phyloP scores from a whole-genome alignment of 2,113 vertebrate species.

The Bubo bubo region DNA sequence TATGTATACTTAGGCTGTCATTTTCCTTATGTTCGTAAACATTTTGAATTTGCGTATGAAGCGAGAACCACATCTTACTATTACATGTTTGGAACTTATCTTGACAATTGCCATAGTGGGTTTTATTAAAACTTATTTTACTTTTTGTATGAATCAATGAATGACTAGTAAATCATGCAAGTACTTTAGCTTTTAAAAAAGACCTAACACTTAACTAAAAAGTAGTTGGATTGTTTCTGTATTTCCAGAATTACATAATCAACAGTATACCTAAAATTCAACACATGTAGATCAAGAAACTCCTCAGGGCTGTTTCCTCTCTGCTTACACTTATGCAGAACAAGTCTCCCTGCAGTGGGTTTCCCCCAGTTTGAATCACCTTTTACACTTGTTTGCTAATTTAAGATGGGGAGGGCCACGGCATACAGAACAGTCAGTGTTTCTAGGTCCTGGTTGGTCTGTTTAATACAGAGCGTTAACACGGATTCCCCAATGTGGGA shows the following conservation, averaged over 20 bases:
- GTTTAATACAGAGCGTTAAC: not conserved
- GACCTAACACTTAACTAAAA: not conserved
- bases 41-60: not conserved
- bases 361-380: not conserved
- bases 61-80: fast-evolving
- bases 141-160: not conserved
- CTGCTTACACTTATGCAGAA: not conserved
- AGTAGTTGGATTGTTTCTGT: not conserved
- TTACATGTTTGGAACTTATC: not conserved
- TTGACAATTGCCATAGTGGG: not conserved
- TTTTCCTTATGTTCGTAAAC: not conserved
- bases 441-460: not conserved
- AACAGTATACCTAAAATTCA: not conserved
- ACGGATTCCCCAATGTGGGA: not conserved
- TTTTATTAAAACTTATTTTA: not conserved
- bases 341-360: not conserved
- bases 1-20: not conserved
- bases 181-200: not conserved
- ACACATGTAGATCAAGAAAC: not conserved
- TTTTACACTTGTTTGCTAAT: not conserved
- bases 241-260: not conserved
- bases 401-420: not conserved
- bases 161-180: not conserved
- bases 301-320: not conserved
- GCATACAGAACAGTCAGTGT: not conserved